These are phyloP conservation scores for Goniozus legneri DNA, from an alignment of 1,140 invertebrate genomes.

Conservation along the genomic window DNA sequence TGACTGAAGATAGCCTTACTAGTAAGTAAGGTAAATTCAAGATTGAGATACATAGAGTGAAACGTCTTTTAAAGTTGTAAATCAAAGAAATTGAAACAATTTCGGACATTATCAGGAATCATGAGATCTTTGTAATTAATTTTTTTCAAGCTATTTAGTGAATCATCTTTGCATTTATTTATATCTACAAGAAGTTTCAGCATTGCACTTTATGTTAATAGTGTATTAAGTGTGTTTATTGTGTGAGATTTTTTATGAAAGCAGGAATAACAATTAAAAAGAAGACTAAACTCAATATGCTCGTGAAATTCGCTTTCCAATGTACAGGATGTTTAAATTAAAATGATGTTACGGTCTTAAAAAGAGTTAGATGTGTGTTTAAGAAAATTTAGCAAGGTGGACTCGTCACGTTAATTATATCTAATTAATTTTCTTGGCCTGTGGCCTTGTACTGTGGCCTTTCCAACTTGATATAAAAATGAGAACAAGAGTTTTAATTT, in stretches of 20 bases:
- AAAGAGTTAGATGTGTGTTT: too few relatives aligned
- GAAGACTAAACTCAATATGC: constrained; percentile 22
- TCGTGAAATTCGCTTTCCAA: constrained; percentile 25
- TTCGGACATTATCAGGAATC: too few relatives aligned
- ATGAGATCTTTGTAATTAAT: too few relatives aligned
- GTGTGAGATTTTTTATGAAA: background rate
- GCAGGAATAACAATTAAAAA: background rate
- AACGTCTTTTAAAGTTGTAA: constrained; percentile 15
- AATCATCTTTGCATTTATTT: too few relatives aligned
- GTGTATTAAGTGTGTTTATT: constrained; percentile 8
- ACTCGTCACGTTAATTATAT: constrained; percentile 28
- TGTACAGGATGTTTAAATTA: constrained; percentile 25
- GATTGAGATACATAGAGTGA: constrained; percentile 17
- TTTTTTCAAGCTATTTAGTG: too few relatives aligned
- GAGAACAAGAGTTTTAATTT: constrained; percentile 27
- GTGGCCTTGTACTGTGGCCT: constrained; percentile 51
- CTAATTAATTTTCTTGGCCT: constrained; percentile 43
- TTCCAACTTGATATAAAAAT: constrained; percentile 45
- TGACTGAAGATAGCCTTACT: constrained; percentile 33
- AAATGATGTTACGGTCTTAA: constrained; percentile 24
- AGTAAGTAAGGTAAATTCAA: constrained; percentile 20
- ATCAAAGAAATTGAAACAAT: too few relatives aligned
- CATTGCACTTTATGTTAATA: constrained; percentile 3
- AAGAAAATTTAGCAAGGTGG: constrained; percentile 17
- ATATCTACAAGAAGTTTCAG: background rate